Base-by-base conservation (phyloP, 2,797 vertebrate genomes). In the Apodemus agrarius region DNA sequence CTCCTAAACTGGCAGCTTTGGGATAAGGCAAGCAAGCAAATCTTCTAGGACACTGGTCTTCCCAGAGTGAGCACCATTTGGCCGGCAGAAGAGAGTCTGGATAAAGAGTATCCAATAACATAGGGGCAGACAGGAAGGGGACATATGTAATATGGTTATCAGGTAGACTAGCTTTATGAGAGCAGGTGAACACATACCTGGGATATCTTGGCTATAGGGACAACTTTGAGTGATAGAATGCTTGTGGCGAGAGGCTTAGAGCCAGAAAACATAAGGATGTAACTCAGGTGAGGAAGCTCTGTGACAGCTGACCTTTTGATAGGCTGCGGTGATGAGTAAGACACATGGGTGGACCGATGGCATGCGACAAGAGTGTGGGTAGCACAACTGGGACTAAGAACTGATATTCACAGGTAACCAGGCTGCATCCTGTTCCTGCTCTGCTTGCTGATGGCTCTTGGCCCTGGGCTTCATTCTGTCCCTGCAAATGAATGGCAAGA, bases 91-190 rank as follows among this genome's bases (percentile, higher is more conserved):
- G 43, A 65, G 16, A 24, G 34, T 6, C 31, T 7, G 8, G 34
- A 83, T 8, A 37, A 49, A 87, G 16, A 82, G 1, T 19, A 61
- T 40, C 34, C n/a, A 80, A 21, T 17, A 78, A 26, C 74, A 65
- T 17, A 13, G 1, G 0, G 3, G 40, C 29, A 21, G 49, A 76
- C 29, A 81, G 43, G 24, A 74, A 75, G 2, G 12, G 21, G 4
- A 1, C 61, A 65, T 37, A 13, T 2, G 11, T 1, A 6, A 16
- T 0, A 0, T 43, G 8, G 1, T 7, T 3, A 26, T 49, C 86
- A 81, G 54, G 40, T 0, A 59, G 49, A 31, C 26, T 43, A 37
- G n/a, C 24, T 61, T 90, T 69, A 31, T 52, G 54, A 95, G 24
- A 83, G 26, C 0, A 91, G 43, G 40, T 3, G 19, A 76, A 2